phyloP scores from a whole-genome alignment of 2,113 vertebrate genomes.

The Delphinus delphis region DNA sequence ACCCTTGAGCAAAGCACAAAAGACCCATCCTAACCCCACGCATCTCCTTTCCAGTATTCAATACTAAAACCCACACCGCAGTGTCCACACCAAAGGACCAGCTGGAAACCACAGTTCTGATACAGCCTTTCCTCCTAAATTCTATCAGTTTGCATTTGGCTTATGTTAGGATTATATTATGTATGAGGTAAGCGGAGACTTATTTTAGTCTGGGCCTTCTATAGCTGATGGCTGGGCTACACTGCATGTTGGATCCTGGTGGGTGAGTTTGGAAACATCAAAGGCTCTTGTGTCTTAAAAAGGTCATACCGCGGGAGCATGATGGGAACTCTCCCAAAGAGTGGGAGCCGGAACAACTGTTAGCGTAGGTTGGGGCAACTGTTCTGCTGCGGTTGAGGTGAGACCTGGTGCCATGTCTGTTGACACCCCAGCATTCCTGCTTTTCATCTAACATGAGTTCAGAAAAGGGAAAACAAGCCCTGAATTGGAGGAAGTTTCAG shows the following conservation, averaged over 20 bases:
- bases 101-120: slow-evolving; percentile 33
- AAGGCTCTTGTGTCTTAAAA: slow-evolving; percentile 13
- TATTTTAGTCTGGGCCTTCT: slow-evolving; percentile 28
- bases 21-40: neutral
- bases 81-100: slow-evolving; percentile 37
- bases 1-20: neutral
- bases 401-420: neutral
- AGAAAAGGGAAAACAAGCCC: neutral
- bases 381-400: neutral
- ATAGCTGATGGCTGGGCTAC: neutral
- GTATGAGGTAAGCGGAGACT: slow-evolving; percentile 49
- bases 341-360: neutral
- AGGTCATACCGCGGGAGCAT: neutral
- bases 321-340: neutral
- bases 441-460: slow-evolving; percentile 41
- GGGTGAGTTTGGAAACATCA: slow-evolving; percentile 59
- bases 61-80: slow-evolving; percentile 1
- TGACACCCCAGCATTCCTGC: slow-evolving; percentile 38
- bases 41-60: neutral
- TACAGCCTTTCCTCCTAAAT: slow-evolving; percentile 26
- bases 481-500: slow-evolving; percentile 55
- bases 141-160: slow-evolving; percentile 55
- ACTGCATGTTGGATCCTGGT: neutral
- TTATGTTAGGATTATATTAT: slow-evolving; percentile 61
- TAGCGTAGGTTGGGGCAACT: neutral